phyloP scores from a whole-genome alignment of 2,797 vertebrate genomes.

The Syngnathus rostellatus region DNA sequence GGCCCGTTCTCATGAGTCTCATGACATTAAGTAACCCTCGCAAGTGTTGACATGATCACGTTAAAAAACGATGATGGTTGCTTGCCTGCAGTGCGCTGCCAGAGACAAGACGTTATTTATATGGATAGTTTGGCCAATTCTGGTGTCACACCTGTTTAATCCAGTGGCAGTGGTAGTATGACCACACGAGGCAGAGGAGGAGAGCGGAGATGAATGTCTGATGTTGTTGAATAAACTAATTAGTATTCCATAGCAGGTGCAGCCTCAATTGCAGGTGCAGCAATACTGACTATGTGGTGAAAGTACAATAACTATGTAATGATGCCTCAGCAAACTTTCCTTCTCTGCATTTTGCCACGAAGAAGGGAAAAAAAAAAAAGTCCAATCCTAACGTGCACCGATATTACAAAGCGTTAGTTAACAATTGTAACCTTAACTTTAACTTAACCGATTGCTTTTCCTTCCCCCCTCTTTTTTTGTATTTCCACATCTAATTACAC shows the following conservation, averaged over 20 bases:
- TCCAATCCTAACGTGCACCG: conserved; percentile 40
- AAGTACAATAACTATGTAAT: conserved; percentile 50
- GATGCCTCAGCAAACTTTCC: conserved; percentile 56
- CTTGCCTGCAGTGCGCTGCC: conserved; percentile 35
- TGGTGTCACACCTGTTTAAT: conserved; percentile 51
- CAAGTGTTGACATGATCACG: conserved; percentile 59
- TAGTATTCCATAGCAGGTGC: conserved; percentile 55
- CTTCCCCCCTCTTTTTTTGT: conserved; percentile 28
- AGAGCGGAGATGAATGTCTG: conserved; percentile 36
- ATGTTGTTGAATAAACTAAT: conserved; percentile 51
- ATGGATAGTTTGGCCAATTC: conserved; percentile 43
- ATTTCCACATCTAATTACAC: conserved; percentile 76
- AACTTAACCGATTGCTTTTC: conserved; percentile 62
- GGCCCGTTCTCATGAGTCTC: conserved; percentile 50
- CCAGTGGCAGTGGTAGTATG: conserved; percentile 12
- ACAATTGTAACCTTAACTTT: conserved; percentile 58
- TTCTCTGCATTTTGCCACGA: conserved; percentile 19
- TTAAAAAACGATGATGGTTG: conserved; percentile 46
- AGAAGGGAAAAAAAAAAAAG: conserved; percentile 20
- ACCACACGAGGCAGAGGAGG: conserved; percentile 24
- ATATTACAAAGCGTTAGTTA: conserved; percentile 50
- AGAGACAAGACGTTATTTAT: conserved; percentile 31
- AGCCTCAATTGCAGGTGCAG: conserved; percentile 54
- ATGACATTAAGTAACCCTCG: conserved; percentile 64
- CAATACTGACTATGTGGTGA: conserved; percentile 32